These are phyloP conservation scores for Dermochelys coriacea DNA, from an alignment of 2,797 vertebrate genomes.

Conservation along the genomic window DNA sequence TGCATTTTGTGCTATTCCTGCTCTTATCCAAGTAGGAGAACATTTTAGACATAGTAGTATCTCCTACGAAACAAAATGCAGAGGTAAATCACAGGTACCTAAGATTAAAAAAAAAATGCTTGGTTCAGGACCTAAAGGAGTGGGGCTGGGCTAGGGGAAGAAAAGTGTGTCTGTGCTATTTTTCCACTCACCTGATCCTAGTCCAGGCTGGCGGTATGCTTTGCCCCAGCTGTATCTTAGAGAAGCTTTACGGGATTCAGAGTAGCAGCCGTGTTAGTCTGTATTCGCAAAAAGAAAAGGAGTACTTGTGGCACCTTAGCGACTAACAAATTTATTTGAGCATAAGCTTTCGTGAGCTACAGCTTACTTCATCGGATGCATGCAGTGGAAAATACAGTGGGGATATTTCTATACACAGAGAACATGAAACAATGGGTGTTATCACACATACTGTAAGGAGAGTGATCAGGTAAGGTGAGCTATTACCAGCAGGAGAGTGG, in stretches of 20 bases:
- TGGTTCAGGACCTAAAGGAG: fast-evolving
- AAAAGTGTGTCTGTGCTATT: neutral
- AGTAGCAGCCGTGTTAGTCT: no score
- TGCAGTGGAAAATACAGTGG: no score
- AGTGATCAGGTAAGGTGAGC: no score
- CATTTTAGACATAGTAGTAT: neutral
- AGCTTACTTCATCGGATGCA: no score
- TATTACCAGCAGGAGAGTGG: no score
- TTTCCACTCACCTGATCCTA: neutral
- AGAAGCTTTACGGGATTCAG: neutral
- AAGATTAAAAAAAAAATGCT: neutral
- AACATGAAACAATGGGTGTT: no score
- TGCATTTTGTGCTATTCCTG: neutral
- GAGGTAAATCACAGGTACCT: neutral
- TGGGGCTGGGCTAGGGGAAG: fast-evolving
- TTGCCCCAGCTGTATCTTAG: neutral
- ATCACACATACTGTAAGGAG: no score
- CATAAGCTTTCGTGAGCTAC: no score
- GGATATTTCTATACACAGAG: no score
- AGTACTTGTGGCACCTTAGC: no score
- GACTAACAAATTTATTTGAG: no score
- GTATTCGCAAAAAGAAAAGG: no score
- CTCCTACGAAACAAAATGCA: neutral
- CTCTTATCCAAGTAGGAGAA: neutral
- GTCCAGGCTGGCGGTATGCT: neutral